Evolutionary conservation across 92 coral and sea anemone genomes (phyloP).

Genomic region (Desmophyllum pertusum): DNA sequence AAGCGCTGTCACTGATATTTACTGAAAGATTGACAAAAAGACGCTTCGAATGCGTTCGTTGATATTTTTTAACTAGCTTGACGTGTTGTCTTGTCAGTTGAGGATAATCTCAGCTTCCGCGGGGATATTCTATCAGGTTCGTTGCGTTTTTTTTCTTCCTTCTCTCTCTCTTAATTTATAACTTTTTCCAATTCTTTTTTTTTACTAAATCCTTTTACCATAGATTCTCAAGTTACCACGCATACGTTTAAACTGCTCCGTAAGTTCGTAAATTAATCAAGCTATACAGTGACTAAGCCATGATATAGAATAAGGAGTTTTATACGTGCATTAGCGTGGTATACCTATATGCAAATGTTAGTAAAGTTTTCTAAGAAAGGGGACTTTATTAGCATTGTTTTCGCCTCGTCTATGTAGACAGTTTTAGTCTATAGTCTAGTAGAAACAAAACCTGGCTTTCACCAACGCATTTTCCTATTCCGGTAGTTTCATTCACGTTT

Average conservation of each 20-base stretch:
- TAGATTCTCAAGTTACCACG: background rate
- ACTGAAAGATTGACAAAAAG: background rate
- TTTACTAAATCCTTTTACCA: background rate
- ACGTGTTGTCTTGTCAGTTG: background rate
- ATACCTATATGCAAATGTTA: background rate
- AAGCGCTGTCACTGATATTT: slow-evolving; percentile 5
- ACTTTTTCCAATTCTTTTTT: background rate
- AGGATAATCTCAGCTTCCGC: background rate
- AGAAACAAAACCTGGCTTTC: background rate
- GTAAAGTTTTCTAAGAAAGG: background rate
- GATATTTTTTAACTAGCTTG: background rate
- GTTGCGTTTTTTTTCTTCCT: background rate
- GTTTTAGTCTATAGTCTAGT: background rate
- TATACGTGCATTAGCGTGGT: background rate
- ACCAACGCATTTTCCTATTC: background rate
- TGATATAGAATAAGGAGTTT: background rate
- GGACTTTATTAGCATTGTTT: background rate
- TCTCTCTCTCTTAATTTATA: background rate
- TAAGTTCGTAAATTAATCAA: background rate
- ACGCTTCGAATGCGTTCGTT: background rate
- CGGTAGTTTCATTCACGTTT: background rate
- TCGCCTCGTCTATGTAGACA: background rate
- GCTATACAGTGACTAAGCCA: background rate
- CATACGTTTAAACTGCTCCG: background rate
- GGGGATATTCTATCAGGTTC: background rate